Conservation (phyloP, 2,888 invertebrate genomes). For the Enoplolaimus lenunculus region DNA sequence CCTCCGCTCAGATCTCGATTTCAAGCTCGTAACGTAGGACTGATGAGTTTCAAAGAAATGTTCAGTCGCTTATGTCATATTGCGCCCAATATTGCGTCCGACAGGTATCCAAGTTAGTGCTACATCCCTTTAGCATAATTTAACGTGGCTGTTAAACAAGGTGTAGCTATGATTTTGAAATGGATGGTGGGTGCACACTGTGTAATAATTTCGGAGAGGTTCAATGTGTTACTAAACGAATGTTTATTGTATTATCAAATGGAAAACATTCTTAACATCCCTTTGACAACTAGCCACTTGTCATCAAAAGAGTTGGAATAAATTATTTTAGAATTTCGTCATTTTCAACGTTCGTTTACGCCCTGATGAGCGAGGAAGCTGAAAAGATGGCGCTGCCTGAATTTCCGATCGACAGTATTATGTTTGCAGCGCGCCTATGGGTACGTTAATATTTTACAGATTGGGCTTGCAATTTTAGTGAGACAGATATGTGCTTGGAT, state of each 20-base stretch:
- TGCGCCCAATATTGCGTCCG: constrained; percentile 49
- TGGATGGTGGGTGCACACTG: too few species aligned
- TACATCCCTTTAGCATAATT: too few species aligned
- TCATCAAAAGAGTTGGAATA: too few species aligned
- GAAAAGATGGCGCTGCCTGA: constrained; percentile 61
- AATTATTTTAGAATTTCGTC: constrained; percentile 49
- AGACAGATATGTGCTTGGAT: constrained; percentile 22
- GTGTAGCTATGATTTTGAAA: too few species aligned
- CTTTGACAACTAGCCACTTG: too few species aligned
- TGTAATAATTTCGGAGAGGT: too few species aligned
- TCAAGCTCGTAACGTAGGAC: constrained; percentile 66
- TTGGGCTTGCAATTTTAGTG: constrained; percentile 26
- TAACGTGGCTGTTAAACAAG: too few species aligned
- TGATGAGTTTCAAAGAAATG: constrained; percentile 47
- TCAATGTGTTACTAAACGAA: too few species aligned
- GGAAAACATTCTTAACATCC: too few species aligned
- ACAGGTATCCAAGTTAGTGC: too few species aligned
- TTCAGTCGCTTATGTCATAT: constrained; percentile 26
- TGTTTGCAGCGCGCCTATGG: constrained; percentile 54
- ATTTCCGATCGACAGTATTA: constrained; percentile 70
- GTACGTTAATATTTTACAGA: too few species aligned
- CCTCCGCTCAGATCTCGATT: constrained; percentile 86
- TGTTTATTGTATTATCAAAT: too few species aligned
- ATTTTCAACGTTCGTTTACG: constrained; percentile 61
- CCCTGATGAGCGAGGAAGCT: constrained; percentile 62